Base-by-base conservation (phyloP, 2,888 invertebrate species). In the Candidula unifasciata region DNA sequence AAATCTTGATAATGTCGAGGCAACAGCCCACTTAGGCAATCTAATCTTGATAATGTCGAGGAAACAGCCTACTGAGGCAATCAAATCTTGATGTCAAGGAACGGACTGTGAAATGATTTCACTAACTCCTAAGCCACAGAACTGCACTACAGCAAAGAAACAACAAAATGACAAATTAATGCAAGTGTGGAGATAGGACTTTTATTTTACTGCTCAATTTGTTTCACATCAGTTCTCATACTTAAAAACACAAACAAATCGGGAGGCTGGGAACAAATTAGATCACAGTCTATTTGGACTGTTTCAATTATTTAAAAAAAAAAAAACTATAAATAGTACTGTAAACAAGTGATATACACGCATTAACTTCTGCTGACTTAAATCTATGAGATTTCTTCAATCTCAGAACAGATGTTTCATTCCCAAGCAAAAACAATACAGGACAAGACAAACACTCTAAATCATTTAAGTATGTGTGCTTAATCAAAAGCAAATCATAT, bases 241-340 rank as follows among this genome's bases (percentile, higher is more conserved):
- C 16, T 73, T 30, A 54, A 74, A 30, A 74, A 52, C n/a, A n/a
- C n/a, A 74, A 74, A 44, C 8, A 74, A 30, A 54, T 16, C 27
- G 30, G 52, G 54, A 21, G n/a, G 60, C 18, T 21, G 24, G 3
- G 16, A 54, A 74, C 52, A 74, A 74, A 54, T n/a, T 74, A 33
- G 54, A 74, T 74, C 74, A 74, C 74, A 74, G 74, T 54, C 52
- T 74, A 74, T 74, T 27, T 74, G 74, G 74, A 74, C 54, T 54
- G 54, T 74, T 74, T 71, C 74, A 74, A 74, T 16, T 44, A 44
- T 10, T 44, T 10, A n/a, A 3, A 24, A 60, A 60, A 60, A 60
- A 74, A 54, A 54, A 54, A 3, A 54, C 74, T 54, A 52, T 74
- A 54, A 52, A 54, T 74, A 27, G 8, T 52, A 52, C 16, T 44